These are phyloP conservation scores for Aleiodes testaceus DNA, from an alignment of 2,888 invertebrate genomes.

Conservation along the genomic window DNA sequence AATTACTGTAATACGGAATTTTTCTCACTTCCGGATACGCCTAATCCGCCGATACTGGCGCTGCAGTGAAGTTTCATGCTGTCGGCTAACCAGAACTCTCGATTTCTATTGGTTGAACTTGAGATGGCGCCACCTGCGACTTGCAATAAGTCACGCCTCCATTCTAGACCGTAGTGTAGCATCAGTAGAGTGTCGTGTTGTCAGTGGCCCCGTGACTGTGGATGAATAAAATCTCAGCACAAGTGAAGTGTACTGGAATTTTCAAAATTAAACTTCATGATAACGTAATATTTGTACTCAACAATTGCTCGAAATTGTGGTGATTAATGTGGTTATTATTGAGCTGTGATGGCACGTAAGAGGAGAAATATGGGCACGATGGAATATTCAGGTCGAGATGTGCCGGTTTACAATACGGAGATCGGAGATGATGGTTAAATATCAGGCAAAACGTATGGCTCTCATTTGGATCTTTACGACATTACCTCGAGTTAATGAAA, in stretches of 20 bases:
- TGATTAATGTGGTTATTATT: background rate
- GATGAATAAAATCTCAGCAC: background rate
- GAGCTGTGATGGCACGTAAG: background rate
- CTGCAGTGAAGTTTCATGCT: too few relatives aligned
- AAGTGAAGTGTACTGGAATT: slow-evolving; percentile 1
- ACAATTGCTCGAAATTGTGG: too few relatives aligned
- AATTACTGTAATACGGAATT: too few relatives aligned
- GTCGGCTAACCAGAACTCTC: too few relatives aligned
- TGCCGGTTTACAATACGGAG: slow-evolving; percentile 49
- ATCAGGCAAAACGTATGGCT: background rate
- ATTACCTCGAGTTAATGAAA: too few relatives aligned
- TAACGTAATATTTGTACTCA: too few relatives aligned
- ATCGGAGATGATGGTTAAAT: slow-evolving; percentile 48
- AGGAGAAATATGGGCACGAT: background rate
- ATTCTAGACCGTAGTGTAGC: slow-evolving; percentile 1
- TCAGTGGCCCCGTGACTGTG: slow-evolving; percentile 4
- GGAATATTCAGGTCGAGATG: slow-evolving; percentile 14
- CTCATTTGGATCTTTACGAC: too few relatives aligned
- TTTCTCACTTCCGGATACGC: too few relatives aligned
- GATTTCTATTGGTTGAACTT: too few relatives aligned
- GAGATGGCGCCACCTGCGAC: too few relatives aligned
- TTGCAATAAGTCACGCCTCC: slow-evolving; percentile 23
- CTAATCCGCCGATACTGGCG: too few relatives aligned
- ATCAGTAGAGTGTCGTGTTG: slow-evolving; percentile 27
- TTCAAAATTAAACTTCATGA: too few relatives aligned